A percentile compares a stretch with the other conserved stretches of the same genome.
Conservation (phyloP, 2,797 vertebrate species). For the Myripristis murdjan region DNA sequence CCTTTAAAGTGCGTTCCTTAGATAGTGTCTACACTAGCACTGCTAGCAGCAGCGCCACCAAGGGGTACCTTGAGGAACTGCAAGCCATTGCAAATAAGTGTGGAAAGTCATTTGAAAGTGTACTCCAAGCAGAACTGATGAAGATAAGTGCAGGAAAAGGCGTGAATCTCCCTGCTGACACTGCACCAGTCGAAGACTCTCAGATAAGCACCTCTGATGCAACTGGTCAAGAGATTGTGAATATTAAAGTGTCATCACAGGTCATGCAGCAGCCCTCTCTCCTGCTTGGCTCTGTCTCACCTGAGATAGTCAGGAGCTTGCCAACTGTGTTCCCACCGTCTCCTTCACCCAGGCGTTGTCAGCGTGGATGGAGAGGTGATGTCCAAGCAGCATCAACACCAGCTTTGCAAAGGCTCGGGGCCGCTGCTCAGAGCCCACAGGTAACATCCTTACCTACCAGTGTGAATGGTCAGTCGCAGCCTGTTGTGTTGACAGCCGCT, state of each 20-base stretch:
- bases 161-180: constrained; percentile 4
- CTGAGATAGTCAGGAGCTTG: neutral
- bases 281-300: constrained; percentile 7
- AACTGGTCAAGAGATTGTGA: neutral
- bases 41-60: constrained; percentile 23
- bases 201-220: neutral
- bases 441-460: neutral
- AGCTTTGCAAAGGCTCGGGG: neutral
- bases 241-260: too few species aligned
- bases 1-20: constrained; percentile 1
- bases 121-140: constrained; percentile 21
- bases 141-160: constrained; percentile 3
- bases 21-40: constrained; percentile 23
- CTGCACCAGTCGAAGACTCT: neutral
- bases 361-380: neutral
- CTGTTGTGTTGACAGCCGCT: constrained; percentile 1
- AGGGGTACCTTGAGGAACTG: constrained; percentile 25
- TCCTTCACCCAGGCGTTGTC: neutral
- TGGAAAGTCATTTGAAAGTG: constrained; percentile 11
- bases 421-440: neutral
- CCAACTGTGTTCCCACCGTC: constrained; percentile 13
- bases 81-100: constrained; percentile 15
- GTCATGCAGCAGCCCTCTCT: neutral
- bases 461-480: neutral
- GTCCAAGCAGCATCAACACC: neutral